These are phyloP conservation scores for Pachyrhynchus sulphureomaculatus DNA, from an alignment of 1,140 invertebrate species.

Conservation along the genomic window DNA sequence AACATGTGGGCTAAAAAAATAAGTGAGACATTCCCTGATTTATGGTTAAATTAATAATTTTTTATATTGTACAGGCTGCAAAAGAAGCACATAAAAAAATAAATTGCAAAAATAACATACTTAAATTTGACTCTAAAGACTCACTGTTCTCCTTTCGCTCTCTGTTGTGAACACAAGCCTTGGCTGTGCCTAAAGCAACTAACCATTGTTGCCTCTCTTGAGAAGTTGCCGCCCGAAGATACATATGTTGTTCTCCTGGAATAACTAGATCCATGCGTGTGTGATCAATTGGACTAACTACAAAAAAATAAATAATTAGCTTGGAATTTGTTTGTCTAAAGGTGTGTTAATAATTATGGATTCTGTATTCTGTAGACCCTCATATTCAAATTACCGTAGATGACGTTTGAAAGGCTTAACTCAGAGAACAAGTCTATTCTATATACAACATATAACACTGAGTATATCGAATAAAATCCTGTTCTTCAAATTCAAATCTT, in stretches of 20 bases:
- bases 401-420: too few species aligned
- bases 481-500: too few species aligned
- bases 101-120: conserved; percentile 13
- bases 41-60: too few species aligned
- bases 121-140: conserved; percentile 5
- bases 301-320: conserved; percentile 38
- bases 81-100: background rate
- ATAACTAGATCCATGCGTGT: conserved; percentile 76
- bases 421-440: background rate
- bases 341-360: too few species aligned
- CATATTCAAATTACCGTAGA: too few species aligned
- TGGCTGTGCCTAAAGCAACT: conserved; percentile 76
- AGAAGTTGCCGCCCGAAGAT: conserved; percentile 71
- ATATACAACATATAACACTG: background rate
- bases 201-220: conserved; percentile 80
- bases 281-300: conserved; percentile 71
- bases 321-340: background rate
- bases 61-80: background rate
- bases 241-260: conserved; percentile 80
- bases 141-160: conserved; percentile 53
- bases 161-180: conserved; percentile 65
- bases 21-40: too few species aligned
- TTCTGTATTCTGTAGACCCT: too few species aligned
- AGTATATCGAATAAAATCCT: too few species aligned
- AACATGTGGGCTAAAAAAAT: too few species aligned